Evolutionary conservation across 2,888 invertebrate species (phyloP).

Genomic region (Platerodrilus igneus): DNA sequence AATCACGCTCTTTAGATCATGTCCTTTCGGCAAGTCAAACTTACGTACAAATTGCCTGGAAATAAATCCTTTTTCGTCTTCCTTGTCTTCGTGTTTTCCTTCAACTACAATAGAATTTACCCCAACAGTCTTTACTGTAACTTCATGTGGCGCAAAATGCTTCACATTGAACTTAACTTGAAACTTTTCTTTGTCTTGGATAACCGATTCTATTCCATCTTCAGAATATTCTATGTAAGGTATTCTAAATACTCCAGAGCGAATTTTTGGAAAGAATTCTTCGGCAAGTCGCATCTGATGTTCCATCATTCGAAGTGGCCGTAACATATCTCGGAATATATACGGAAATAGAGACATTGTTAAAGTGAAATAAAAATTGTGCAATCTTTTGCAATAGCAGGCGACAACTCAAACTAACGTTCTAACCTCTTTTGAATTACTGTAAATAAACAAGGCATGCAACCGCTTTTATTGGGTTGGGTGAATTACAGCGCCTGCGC

Average conservation of each 20-base stretch:
- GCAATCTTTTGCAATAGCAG: constrained; percentile 8
- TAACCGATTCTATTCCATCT: constrained; percentile 48
- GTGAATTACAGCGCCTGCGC: not conserved
- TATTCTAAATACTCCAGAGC: constrained; percentile 12
- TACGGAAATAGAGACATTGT: constrained; percentile 35
- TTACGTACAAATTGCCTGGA: constrained; percentile 71
- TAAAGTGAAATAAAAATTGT: constrained; percentile 1
- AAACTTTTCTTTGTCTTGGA: constrained; percentile 62
- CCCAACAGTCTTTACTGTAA: constrained; percentile 23
- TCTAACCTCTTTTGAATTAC: too few relatives aligned
- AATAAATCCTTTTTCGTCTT: constrained; percentile 49
- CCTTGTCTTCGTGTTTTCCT: constrained; percentile 24
- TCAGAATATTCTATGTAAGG: constrained; percentile 17
- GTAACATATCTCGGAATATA: constrained; percentile 33
- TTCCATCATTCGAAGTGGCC: constrained; percentile 35
- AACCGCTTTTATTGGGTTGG: too few relatives aligned
- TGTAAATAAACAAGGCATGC: too few relatives aligned
- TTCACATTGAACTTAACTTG: constrained; percentile 23
- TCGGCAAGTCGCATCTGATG: constrained; percentile 35
- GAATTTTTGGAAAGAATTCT: constrained; percentile 25
- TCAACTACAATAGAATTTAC: constrained; percentile 22
- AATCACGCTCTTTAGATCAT: constrained; percentile 66
- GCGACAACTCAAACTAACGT: too few relatives aligned
- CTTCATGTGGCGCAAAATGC: constrained; percentile 24
- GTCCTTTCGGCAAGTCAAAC: constrained; percentile 70